Conservation (phyloP, 2,888 invertebrate species). For the Acronicta leporina region DNA sequence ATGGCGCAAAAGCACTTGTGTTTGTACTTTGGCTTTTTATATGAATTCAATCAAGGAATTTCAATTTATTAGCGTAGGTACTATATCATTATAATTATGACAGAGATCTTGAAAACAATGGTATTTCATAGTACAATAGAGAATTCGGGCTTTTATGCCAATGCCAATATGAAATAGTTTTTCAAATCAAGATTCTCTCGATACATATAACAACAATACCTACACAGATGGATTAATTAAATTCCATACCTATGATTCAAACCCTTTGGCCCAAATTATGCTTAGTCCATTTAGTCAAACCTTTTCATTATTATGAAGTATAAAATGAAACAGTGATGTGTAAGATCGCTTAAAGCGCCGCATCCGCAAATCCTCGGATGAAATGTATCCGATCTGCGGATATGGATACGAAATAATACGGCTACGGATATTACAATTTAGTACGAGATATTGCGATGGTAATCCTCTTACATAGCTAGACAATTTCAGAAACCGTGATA, state of each 20-base stretch:
- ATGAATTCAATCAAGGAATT: constrained; percentile 40
- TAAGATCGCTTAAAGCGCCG: constrained; percentile 9
- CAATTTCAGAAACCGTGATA: background rate
- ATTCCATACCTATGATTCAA: too few relatives aligned
- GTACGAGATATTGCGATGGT: constrained; percentile 29
- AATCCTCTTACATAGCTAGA: constrained; percentile 36
- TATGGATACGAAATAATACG: constrained; percentile 34
- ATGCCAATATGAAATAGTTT: too few relatives aligned
- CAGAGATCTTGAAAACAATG: too few relatives aligned
- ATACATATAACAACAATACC: too few relatives aligned
- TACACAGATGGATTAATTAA: too few relatives aligned
- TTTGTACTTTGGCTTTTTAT: constrained; percentile 46
- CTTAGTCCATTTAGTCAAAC: background rate
- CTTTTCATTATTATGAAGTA: constrained; percentile 7
- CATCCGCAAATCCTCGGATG: constrained; percentile 27
- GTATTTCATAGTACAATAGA: too few relatives aligned
- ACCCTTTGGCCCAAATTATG: background rate
- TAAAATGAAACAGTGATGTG: constrained; percentile 16
- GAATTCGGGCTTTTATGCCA: too few relatives aligned
- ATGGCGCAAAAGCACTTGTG: constrained; percentile 41
- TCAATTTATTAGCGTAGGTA: constrained; percentile 32
- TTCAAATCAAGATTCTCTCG: too few relatives aligned
- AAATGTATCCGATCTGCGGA: constrained; percentile 34
- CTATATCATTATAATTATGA: too few relatives aligned
- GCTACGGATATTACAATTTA: constrained; percentile 44